Evolutionary conservation across 92 coral and sea anemone species (phyloP), one percentile per base, ranked within the genome.

Genomic region (Porites rus): DNA sequence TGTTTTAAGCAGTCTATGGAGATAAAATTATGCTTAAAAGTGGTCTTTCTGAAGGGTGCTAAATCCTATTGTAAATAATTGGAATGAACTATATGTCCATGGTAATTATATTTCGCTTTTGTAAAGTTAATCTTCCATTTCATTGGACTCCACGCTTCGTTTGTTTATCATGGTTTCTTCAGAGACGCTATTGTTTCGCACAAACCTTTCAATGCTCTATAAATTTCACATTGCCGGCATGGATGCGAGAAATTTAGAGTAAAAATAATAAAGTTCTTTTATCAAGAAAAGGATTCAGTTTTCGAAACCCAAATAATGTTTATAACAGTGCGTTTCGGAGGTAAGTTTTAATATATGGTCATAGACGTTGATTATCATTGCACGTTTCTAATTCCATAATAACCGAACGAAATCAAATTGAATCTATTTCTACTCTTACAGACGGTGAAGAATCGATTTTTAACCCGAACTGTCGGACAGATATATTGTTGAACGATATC

Each of bases 381-480:
- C 51, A 64, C 56, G 18, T 59, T 76, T 3, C n/a, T 10, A 50
- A 20, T 3, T 10, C 69, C 70, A 58, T 54, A 63, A 62, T 69
- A 69, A 81, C 14, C 8, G 16, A 56, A 14, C 12, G 46, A 70
- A 70, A 77, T 77, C 54, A 28, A 60, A 64, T 13, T 46, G 10
- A 61, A 17, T 28, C n/a, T 54, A 9, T 28, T 77, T 20, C 9
- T 66, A 64, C 13, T 66, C 69, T 63, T 72, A 11, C 79, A 97
- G 98, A 97, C 85, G 96, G 99, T 69, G 96, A 95, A 63, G 90
- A 91, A 77, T 88, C 86, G 22, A 78, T 97, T 24, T 97, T 96
- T 90, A 97, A 97, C 76, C 99, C 99, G 31, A 88, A 95, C 68
- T 97, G 99, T 64, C 96, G 94, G 25, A 97, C 93, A 66, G 84